These are phyloP conservation scores for Trochalopteron elliotii DNA, from an alignment of 2,113 vertebrate genomes.

Conservation along the genomic window DNA sequence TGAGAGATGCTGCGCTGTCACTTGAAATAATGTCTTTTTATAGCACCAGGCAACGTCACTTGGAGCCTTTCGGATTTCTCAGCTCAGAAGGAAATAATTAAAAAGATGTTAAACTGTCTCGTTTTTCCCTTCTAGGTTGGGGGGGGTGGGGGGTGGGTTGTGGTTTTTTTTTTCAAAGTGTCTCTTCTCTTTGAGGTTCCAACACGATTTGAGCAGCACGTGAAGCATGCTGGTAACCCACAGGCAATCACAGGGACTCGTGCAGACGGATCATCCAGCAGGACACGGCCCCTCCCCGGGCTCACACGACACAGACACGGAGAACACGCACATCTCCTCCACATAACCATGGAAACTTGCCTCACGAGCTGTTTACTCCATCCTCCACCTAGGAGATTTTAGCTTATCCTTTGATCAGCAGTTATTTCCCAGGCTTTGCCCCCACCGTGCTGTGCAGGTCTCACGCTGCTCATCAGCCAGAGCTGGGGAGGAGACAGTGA, in stretches of 20 bases:
- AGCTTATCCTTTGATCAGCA: not conserved
- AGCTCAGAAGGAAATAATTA: not conserved
- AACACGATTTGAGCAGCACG: not conserved
- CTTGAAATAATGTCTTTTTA: constrained; percentile 4
- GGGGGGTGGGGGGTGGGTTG: not conserved
- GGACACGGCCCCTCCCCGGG: not conserved
- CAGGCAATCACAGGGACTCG: not conserved
- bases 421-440: not conserved
- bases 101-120: not conserved
- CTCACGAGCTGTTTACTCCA: not conserved
- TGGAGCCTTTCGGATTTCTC: not conserved
- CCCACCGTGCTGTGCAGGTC: not conserved
- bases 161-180: not conserved
- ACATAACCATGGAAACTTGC: not conserved
- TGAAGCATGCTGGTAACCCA: not conserved
- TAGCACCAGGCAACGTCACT: constrained; percentile 22
- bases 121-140: not conserved
- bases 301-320: not conserved
- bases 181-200: not conserved
- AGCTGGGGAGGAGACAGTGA: not conserved
- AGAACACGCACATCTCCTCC: not conserved
- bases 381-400: not conserved
- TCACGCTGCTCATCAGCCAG: not conserved
- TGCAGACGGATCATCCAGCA: not conserved
- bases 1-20: constrained; percentile 8